phyloP scores from a whole-genome alignment of 2,888 invertebrate species.

The Liopterus haemorrhoidalis region DNA sequence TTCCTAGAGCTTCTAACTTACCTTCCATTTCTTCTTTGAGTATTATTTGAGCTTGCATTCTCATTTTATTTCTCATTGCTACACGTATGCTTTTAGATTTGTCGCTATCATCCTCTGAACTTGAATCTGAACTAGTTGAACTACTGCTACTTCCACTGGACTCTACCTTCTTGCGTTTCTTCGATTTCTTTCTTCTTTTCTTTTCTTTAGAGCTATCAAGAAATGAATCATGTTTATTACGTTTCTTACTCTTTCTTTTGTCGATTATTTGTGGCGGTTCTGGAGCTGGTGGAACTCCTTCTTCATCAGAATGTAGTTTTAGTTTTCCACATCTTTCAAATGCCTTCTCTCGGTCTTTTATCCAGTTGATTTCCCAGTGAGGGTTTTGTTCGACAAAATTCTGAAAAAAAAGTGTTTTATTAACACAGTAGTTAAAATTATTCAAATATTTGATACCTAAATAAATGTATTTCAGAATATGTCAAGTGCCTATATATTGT shows the following conservation, averaged over 20 bases:
- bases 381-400: conserved; percentile 78
- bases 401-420: conserved; percentile 46
- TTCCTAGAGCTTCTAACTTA: conserved; percentile 46
- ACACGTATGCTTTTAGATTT: conserved; percentile 58
- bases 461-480: no score
- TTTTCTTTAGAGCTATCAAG: conserved; percentile 43
- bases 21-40: conserved; percentile 45
- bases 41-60: conserved; percentile 47
- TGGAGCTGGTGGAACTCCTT: conserved; percentile 12
- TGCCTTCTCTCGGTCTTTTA: conserved; percentile 71
- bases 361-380: conserved; percentile 83
- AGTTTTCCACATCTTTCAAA: conserved; percentile 47
- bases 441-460: neutral
- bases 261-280: conserved; percentile 20
- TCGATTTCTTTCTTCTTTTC: conserved; percentile 51
- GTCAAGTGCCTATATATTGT: no score
- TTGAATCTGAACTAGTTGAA: conserved; percentile 44
- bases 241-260: conserved; percentile 24
- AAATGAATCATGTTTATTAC: conserved; percentile 34
- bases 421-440: neutral
- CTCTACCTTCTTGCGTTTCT: conserved; percentile 41
- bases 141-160: conserved; percentile 46
- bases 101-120: conserved; percentile 43
- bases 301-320: conserved; percentile 5
- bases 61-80: conserved; percentile 57